Percentiles rank a stretch among this genome's conserved stretches.
Evolutionary conservation across 2,113 vertebrate species (phyloP).

Genomic region (Regulus satrapa): DNA sequence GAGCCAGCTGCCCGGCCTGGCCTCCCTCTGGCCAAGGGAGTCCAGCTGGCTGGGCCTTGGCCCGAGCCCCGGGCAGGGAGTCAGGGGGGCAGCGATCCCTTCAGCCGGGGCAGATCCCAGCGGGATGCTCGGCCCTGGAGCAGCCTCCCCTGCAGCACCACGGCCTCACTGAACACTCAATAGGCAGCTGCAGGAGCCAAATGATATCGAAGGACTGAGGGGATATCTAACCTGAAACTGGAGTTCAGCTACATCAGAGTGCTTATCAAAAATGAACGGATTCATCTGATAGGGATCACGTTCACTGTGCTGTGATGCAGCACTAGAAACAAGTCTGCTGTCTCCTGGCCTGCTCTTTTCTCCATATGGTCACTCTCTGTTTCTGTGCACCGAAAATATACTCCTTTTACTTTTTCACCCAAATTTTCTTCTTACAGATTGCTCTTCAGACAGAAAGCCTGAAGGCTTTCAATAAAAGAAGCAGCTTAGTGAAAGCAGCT

Average conservation of each 20-base stretch:
- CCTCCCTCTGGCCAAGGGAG: accelerated
- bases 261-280: not conserved
- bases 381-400: not conserved
- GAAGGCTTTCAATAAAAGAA: not conserved
- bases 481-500: not conserved
- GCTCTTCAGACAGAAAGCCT: not conserved
- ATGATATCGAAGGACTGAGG: accelerated
- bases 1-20: not conserved
- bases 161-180: accelerated
- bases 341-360: not conserved
- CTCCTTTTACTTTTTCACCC: not conserved
- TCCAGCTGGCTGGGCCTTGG: not conserved
- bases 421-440: not conserved
- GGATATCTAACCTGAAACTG: not conserved
- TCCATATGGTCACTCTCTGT: not conserved
- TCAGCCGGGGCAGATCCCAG: accelerated
- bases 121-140: accelerated
- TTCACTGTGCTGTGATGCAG: not conserved
- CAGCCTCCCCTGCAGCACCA: not conserved
- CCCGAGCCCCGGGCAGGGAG: not conserved
- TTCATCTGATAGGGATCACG: not conserved
- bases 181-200: not conserved
- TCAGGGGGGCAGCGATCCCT: accelerated
- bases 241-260: not conserved
- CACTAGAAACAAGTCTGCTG: not conserved